These are phyloP conservation scores for Bagarius yarrelli DNA, from an alignment of 2,113 vertebrate genomes.

Conservation along the genomic window DNA sequence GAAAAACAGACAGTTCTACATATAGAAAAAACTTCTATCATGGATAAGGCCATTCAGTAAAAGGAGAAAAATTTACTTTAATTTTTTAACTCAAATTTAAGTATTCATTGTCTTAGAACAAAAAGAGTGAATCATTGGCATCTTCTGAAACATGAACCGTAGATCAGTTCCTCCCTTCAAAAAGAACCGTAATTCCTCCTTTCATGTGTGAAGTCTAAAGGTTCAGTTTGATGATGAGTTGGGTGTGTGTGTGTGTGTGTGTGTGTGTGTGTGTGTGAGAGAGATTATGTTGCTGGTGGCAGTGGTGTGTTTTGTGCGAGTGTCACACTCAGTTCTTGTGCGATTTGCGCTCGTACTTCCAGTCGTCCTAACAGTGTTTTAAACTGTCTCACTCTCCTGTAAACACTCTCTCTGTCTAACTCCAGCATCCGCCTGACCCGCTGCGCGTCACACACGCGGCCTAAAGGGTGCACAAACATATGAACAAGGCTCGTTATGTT, in stretches of 20 bases:
- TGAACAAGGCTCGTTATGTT: constrained; percentile 20
- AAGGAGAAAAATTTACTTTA: too few relatives aligned
- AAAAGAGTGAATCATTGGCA: too few relatives aligned
- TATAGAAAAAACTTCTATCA: too few relatives aligned
- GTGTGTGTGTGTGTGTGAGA: background rate
- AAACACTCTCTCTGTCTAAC: constrained; percentile 69
- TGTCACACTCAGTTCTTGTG: constrained; percentile 65
- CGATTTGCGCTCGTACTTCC: constrained; percentile 72
- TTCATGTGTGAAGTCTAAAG: too few relatives aligned
- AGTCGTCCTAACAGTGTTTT: constrained; percentile 74
- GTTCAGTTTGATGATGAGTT: background rate
- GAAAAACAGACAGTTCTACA: too few relatives aligned
- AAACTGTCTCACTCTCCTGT: constrained; percentile 72
- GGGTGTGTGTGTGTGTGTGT: constrained; percentile 12
- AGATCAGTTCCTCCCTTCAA: too few relatives aligned
- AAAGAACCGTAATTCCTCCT: too few relatives aligned
- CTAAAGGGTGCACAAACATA: constrained; percentile 70
- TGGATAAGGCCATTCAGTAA: too few relatives aligned
- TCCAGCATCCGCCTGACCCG: constrained; percentile 72
- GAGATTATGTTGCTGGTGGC: background rate
- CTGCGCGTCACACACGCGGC: constrained; percentile 60
- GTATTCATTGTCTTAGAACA: too few relatives aligned
- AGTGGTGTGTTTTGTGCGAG: constrained; percentile 2
- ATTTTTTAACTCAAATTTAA: too few relatives aligned
- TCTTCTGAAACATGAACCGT: too few relatives aligned